A percentile compares a stretch with the other conserved stretches of the same genome.
These are phyloP conservation scores for Metaphire vulgaris DNA, from an alignment of 1,140 invertebrate genomes.

Conservation along the genomic window DNA sequence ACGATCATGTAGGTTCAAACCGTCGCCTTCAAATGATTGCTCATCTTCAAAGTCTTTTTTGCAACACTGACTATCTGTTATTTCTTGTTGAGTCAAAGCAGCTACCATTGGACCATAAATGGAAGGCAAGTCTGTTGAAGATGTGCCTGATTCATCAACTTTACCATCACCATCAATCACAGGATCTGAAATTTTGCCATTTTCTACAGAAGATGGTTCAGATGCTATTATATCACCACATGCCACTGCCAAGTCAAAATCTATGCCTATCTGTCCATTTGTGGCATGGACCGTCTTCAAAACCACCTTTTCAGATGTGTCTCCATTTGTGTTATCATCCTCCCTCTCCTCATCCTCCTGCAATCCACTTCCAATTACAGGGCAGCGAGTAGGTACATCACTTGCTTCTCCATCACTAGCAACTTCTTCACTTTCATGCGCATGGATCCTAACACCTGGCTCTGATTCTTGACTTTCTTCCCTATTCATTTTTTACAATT, in stretches of 20 bases:
- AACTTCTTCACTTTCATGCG: not conserved
- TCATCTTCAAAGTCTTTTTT: not conserved
- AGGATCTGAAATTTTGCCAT: not conserved
- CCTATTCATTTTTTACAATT: not conserved
- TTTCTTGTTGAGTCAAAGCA: not conserved
- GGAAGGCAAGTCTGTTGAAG: not conserved
- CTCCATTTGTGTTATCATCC: not conserved
- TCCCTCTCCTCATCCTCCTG: not conserved
- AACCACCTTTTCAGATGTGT: not conserved
- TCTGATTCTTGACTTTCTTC: not conserved
- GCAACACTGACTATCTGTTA: not conserved
- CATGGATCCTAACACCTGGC: not conserved
- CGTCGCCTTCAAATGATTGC: not conserved
- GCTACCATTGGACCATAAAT: not conserved
- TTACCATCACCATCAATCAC: not conserved
- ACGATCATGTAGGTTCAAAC: not conserved
- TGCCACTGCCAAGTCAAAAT: not conserved
- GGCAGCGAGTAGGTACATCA: not conserved
- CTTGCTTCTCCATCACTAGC: not conserved
- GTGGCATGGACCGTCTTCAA: not conserved
- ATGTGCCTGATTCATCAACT: not conserved
- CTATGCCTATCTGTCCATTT: not conserved
- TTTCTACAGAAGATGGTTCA: not conserved
- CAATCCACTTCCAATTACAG: not conserved
- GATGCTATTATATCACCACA: not conserved